Base-by-base conservation (phyloP, 2,113 vertebrate species). In the Sebastes schlegelii region DNA sequence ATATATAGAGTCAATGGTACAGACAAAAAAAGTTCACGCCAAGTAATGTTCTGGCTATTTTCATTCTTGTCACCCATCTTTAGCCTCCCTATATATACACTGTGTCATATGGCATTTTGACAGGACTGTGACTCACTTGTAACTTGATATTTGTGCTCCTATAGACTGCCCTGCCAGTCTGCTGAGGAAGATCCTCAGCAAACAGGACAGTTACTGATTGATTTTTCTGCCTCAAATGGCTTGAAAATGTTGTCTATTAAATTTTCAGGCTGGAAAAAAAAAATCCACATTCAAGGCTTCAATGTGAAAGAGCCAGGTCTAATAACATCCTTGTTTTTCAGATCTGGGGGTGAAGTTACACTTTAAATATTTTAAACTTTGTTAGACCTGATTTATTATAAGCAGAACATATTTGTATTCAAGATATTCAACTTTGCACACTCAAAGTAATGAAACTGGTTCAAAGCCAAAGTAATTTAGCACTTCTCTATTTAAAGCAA, bases 361-460 rank as follows among this genome's bases (percentile, higher is more conserved):
- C 55, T 57, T 16, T 19, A 49, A 46, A 52, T 48, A 75, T 79
- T 42, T 63, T 12, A 82, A 55, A 79, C 23, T 9, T 12, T 51
- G 71, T 67, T 43, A 9, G 46, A n/a, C 14, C 43, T 19, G 1
- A 55, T 4, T 8, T 19, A 19, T 52, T 52, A 14, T 1, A 40
- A 34, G 46, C 12, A 13, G 7, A 58, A 42, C 10, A 16, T 4
- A 40, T 62, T 70, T 79, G 74, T 34, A 40, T 54, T n/a, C 1
- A 68, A 57, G 8, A n/a, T n/a, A 7, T 75, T 76, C 19, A 60
- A 63, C 40, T 76, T 66, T 58, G 49, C 17, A 43, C 42, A 74
- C 58, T 80, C n/a, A 61, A 34, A 67, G n/a, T 76, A 70, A 91
- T 83, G 11, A 82, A 85, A 77, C 45, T 48, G 73, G 64, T 43